These are phyloP conservation scores for Tethea ocularis DNA, from an alignment of 2,888 invertebrate species.

Conservation along the genomic window DNA sequence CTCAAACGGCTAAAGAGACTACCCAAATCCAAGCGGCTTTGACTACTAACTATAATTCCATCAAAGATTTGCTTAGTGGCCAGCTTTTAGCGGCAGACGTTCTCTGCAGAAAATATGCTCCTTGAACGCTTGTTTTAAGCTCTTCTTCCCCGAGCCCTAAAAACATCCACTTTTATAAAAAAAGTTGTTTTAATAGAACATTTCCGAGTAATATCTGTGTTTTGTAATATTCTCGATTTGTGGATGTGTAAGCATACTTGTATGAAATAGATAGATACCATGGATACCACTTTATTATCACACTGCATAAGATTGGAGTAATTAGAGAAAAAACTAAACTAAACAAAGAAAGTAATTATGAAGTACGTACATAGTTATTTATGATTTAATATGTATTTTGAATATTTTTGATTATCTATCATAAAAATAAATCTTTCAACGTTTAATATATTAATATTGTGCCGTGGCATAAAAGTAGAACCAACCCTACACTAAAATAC, in stretches of 20 bases:
- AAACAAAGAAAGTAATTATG: too few relatives aligned
- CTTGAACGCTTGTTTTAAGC: neutral
- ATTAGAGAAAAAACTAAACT: too few relatives aligned
- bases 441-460: too few relatives aligned
- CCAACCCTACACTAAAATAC: neutral
- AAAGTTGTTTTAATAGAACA: neutral
- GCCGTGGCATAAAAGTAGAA: neutral
- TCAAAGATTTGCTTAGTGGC: neutral
- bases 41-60: conserved; percentile 1
- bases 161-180: neutral
- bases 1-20: neutral
- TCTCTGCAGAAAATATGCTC: neutral
- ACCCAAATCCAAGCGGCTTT: conserved; percentile 1
- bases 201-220: neutral
- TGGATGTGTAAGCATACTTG: too few relatives aligned
- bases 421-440: too few relatives aligned
- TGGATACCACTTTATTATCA: too few relatives aligned
- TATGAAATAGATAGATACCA: too few relatives aligned
- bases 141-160: neutral
- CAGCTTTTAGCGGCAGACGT: neutral
- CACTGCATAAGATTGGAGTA: too few relatives aligned
- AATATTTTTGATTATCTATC: too few relatives aligned
- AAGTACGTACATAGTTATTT: too few relatives aligned
- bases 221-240: too few relatives aligned
- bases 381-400: too few relatives aligned